These are phyloP conservation scores for Micromys minutus DNA, from an alignment of 2,113 vertebrate species.

Conservation along the genomic window DNA sequence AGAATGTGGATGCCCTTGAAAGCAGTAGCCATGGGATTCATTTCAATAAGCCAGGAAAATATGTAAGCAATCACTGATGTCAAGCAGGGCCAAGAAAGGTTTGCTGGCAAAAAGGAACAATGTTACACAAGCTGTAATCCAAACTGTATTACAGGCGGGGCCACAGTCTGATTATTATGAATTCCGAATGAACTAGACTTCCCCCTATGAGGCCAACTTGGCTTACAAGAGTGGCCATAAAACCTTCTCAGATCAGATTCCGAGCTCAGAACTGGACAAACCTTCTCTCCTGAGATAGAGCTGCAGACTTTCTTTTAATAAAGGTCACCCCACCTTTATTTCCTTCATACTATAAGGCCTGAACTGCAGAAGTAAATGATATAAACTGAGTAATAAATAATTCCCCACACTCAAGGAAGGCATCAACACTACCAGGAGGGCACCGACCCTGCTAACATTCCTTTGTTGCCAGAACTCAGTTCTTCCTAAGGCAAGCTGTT, in stretches of 20 bases:
- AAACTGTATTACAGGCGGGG: constrained; percentile 32
- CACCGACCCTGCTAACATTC: background rate
- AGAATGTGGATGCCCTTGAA: background rate
- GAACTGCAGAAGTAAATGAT: constrained; percentile 46
- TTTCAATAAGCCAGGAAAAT: background rate
- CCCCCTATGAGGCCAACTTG: background rate
- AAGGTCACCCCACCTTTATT: constrained; percentile 26
- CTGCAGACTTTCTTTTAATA: background rate
- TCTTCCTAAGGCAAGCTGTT: background rate
- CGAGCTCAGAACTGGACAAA: background rate
- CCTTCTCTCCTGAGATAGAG: constrained; percentile 1
- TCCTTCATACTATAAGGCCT: constrained; percentile 31
- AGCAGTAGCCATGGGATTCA: constrained; percentile 5
- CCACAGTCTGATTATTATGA: background rate
- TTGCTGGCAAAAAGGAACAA: background rate
- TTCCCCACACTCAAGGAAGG: background rate
- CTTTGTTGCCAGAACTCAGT: background rate
- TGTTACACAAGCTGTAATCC: background rate
- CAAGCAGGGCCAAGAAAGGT: background rate
- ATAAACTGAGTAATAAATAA: background rate
- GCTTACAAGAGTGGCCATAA: background rate
- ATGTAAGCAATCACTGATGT: background rate
- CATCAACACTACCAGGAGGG: background rate
- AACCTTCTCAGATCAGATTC: background rate
- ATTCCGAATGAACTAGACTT: constrained; percentile 46